Conservation (phyloP, 2,113 vertebrate genomes). For the Notothenia rossii region DNA sequence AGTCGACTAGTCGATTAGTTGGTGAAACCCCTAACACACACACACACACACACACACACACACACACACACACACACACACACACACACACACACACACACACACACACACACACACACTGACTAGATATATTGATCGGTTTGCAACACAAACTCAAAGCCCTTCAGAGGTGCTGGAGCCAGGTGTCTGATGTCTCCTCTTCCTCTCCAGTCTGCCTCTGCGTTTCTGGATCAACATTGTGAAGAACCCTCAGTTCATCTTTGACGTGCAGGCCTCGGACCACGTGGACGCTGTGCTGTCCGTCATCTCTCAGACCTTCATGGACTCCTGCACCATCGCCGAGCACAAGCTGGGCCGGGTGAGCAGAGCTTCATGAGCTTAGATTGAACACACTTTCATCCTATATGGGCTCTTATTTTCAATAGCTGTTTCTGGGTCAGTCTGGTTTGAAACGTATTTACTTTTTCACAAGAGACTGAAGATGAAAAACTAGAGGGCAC, state of each 20-base stretch:
- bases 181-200: not conserved
- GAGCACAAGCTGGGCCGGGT: constrained; percentile 98
- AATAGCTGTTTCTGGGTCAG: not conserved
- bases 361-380: constrained; percentile 40
- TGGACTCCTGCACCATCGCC: constrained; percentile 98
- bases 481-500: not conserved
- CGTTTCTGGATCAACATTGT: constrained; percentile 99
- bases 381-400: not conserved
- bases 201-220: constrained; percentile 88
- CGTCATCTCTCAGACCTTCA: constrained; percentile 98
- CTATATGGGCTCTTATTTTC: not conserved
- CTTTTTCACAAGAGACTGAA: no score
- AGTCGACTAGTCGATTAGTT: no score
- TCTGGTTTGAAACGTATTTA: not conserved
- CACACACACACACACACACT: not conserved
- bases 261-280: constrained; percentile 96
- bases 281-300: constrained; percentile 95
- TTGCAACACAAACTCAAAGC: not conserved
- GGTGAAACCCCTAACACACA: no score
- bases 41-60: not conserved
- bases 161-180: not conserved
- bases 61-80: no score
- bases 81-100: not conserved
- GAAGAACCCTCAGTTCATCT: constrained; percentile 98
- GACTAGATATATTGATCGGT: no score